phyloP scores from a whole-genome alignment of 2,888 invertebrate genomes.

The Ophion obscuratus region DNA sequence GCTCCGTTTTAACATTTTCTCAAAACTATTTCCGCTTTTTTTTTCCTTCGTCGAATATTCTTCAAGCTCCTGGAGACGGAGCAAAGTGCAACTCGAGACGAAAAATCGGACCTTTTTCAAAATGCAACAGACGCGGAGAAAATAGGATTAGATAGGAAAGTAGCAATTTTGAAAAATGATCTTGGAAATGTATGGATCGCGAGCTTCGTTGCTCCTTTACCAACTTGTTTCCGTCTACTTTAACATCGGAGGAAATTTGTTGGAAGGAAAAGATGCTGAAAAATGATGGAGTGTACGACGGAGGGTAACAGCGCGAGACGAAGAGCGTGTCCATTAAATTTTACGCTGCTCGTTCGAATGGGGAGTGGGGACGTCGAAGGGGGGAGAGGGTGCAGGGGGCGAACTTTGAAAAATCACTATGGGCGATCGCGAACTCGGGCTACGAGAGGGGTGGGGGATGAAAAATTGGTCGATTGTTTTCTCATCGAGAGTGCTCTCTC shows the following conservation, averaged over 20 bases:
- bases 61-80: background rate
- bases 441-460: slow-evolving; percentile 31
- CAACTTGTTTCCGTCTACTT: background rate
- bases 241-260: slow-evolving; percentile 22
- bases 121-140: background rate
- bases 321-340: slow-evolving; percentile 45
- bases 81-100: background rate
- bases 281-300: slow-evolving; percentile 39
- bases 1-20: slow-evolving; percentile 16
- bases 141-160: background rate
- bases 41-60: background rate
- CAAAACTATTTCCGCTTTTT: background rate
- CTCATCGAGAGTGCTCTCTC: slow-evolving; percentile 47
- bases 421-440: slow-evolving; percentile 33
- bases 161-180: slow-evolving; percentile 1
- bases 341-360: slow-evolving; percentile 25
- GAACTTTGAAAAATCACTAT: slow-evolving; percentile 62
- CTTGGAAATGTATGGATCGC: background rate
- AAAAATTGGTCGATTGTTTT: slow-evolving; percentile 66
- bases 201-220: slow-evolving; percentile 6
- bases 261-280: slow-evolving; percentile 38
- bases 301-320: slow-evolving; percentile 1
- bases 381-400: background rate
- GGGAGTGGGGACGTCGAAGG: no score
- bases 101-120: background rate